Evolutionary conservation across 2,797 vertebrate species (phyloP), one percentile per base, ranked within the genome.

Genomic region (Enteromius unitaeniatus): DNA sequence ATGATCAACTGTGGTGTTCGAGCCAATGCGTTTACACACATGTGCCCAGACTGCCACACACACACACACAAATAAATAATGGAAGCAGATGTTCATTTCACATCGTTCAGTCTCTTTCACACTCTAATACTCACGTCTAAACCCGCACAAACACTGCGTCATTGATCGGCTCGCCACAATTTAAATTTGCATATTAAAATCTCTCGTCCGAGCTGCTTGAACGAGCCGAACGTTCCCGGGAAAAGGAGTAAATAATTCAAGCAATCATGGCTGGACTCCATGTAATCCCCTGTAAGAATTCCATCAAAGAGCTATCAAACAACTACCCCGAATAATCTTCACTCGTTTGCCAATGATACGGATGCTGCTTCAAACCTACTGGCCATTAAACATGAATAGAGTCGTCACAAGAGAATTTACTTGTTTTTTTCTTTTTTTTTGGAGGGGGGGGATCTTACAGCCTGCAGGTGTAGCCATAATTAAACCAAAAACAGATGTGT

Each of bases 181-280:
- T 51, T 40, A 76, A 83, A 87, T 86, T 73, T 45, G 58, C 78
- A 84, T 75, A 85, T 91, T 91, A 91, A 91, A 89, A 87, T 91
- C 90, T 90, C 90, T 91, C 84, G 19, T 70, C 79, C 14, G 62
- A 37, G 37, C 51, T 62, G 45, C 75, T 78, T 58, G 73, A 82
- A 73, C 21, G 37, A 82, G 75, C 4, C 2, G 64, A 49, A 17
- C 8, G 53, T 86, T 85, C 64, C 31, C 14, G 13, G 40, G 51
- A 76, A 73, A 51, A 31, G 51, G 21, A 64, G 81, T 86, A 82
- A 83, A 87, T 82, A 88, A 88, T 78, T 88, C 34, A 82, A 82
- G 60, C 83, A 60, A 87, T 88, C 70, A 74, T 58, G 83, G 26
- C 67, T 86, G 19, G 89, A 75, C 85, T 84, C 83, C 65, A 88